Evolutionary conservation across 2,888 invertebrate species (phyloP).

Genomic region (Prosapia bicincta): DNA sequence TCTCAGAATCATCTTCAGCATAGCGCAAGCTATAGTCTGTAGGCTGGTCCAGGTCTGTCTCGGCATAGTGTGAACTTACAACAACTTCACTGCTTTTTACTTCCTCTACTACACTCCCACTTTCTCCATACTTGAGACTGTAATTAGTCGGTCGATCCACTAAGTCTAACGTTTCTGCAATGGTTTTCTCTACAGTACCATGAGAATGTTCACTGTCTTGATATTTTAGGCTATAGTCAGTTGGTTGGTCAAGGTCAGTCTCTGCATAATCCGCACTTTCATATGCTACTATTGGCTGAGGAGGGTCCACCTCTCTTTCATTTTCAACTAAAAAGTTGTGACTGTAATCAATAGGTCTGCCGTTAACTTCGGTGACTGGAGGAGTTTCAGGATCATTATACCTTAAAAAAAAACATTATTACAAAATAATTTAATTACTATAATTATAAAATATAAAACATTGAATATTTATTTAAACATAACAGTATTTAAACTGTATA

Average conservation of each 20-base stretch:
- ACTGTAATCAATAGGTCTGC: conserved; percentile 10
- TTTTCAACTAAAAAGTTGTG: background rate
- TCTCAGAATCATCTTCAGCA: conserved; percentile 62
- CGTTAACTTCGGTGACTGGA: background rate
- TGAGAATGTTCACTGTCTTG: conserved; percentile 61
- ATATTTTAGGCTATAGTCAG: conserved; percentile 86
- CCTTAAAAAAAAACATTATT: background rate
- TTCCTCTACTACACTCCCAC: background rate
- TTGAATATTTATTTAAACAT: no score
- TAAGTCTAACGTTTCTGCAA: background rate
- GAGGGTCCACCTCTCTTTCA: background rate
- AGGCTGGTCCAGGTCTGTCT: conserved; percentile 88
- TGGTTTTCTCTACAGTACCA: background rate
- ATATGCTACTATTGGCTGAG: background rate
- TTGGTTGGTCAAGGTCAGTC: conserved; percentile 88
- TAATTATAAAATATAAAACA: no score
- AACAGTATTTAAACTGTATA: no score
- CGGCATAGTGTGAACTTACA: conserved; percentile 54
- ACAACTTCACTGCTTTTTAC: background rate
- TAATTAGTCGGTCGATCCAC: conserved; percentile 23
- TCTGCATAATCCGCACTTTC: conserved; percentile 58
- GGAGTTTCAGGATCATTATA: background rate
- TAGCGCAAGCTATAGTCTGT: conserved; percentile 89
- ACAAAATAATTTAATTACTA: no score
- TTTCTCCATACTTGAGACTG: conserved; percentile 33